A percentile compares a stretch with the other conserved stretches of the same genome.
phyloP scores from a whole-genome alignment of 2,888 invertebrate genomes.

The Pelosia muscerda region DNA sequence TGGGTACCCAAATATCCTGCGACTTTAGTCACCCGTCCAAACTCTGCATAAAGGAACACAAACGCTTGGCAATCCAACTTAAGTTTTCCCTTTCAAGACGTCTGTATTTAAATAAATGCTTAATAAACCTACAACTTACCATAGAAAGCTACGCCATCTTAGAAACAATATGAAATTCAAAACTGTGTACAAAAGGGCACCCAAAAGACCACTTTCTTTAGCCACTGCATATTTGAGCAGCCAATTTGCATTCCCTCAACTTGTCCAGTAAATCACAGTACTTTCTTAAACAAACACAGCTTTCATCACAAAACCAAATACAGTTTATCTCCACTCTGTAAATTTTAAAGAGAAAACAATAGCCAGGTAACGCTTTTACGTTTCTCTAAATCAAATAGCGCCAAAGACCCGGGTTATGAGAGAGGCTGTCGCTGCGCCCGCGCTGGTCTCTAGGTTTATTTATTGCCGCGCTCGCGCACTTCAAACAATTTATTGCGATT shows the following conservation, averaged over 20 bases:
- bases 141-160: conserved; percentile 22
- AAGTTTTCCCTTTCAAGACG: background rate
- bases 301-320: conserved; percentile 75
- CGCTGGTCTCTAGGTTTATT: conserved; percentile 46
- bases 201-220: conserved; percentile 46
- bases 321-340: conserved; percentile 69
- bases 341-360: conserved; percentile 77
- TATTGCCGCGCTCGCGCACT: conserved; percentile 56
- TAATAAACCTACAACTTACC: background rate
- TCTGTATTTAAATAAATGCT: background rate
- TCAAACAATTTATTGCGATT: conserved; percentile 62
- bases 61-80: background rate
- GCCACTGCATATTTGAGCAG: conserved; percentile 48
- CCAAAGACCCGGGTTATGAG: conserved; percentile 59
- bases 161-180: conserved; percentile 43
- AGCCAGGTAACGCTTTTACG: conserved; percentile 67
- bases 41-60: background rate
- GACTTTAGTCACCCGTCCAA: no score
- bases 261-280: conserved; percentile 57
- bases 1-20: no score
- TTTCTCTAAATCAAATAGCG: conserved; percentile 73
- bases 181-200: conserved; percentile 43
- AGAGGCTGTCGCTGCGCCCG: conserved; percentile 57
- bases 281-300: conserved; percentile 62
- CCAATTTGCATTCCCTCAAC: conserved; percentile 54